These are phyloP conservation scores for Belgica antarctica DNA, from an alignment of 2,888 invertebrate species.

Conservation along the genomic window DNA sequence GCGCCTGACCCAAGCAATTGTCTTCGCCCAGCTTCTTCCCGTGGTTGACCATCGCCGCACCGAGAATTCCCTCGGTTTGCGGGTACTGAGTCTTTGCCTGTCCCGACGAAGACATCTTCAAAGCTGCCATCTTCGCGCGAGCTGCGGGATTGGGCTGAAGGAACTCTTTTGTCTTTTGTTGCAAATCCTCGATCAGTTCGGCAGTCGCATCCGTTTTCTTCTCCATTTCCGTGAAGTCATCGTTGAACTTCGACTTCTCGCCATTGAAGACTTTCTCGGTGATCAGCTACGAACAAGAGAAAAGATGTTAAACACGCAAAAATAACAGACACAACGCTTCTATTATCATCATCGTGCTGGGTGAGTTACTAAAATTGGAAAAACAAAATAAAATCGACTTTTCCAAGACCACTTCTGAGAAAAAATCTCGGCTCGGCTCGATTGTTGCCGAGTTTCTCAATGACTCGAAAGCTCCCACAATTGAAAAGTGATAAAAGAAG, in stretches of 20 bases:
- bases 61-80: slow-evolving; percentile 79
- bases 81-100: slow-evolving; percentile 62
- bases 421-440: neutral
- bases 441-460: neutral
- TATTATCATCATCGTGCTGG: slow-evolving; percentile 7
- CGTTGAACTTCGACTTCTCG: slow-evolving; percentile 81
- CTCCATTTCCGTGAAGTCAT: slow-evolving; percentile 83
- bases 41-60: slow-evolving; percentile 75
- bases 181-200: slow-evolving; percentile 76
- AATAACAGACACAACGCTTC: slow-evolving; percentile 24
- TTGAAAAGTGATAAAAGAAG: slow-evolving; percentile 37
- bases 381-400: neutral
- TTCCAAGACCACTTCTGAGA: slow-evolving; percentile 36
- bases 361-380: slow-evolving; percentile 23
- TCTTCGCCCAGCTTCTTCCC: slow-evolving; percentile 77
- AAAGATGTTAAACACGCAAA: too few species aligned
- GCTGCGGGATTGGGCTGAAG: slow-evolving; percentile 82
- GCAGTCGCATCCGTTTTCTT: slow-evolving; percentile 82
- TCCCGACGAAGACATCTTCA: slow-evolving; percentile 63
- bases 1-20: slow-evolving; percentile 67
- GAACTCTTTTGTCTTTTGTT: slow-evolving; percentile 78
- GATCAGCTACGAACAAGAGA: slow-evolving; percentile 67
- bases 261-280: slow-evolving; percentile 87
- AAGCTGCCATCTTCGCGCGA: slow-evolving; percentile 69
- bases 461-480: slow-evolving; percentile 38